A percentile compares a stretch with the other conserved stretches of the same genome.
Evolutionary conservation across 1,140 invertebrate species (phyloP).

Genomic region (Aphaenogaster floridana): DNA sequence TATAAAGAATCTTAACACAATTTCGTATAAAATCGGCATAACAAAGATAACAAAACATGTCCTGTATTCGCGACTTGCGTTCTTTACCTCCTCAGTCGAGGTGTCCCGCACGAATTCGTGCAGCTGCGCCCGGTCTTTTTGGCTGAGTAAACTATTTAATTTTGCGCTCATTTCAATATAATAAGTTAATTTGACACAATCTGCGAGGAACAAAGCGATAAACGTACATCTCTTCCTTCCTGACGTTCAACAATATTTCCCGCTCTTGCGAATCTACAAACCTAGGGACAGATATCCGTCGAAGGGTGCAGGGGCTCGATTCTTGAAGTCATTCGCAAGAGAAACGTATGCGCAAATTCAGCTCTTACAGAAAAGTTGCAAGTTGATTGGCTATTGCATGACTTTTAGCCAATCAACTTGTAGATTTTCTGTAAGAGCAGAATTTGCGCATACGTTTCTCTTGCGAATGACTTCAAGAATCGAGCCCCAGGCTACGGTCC

Average conservation of each 20-base stretch:
- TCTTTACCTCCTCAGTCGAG: constrained; percentile 29
- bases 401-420: too few species aligned
- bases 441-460: too few species aligned
- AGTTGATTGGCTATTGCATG: too few species aligned
- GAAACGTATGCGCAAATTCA: too few species aligned
- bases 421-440: too few species aligned
- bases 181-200: not conserved
- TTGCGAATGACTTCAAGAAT: too few species aligned
- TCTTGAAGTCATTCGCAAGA: too few species aligned
- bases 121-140: constrained; percentile 21
- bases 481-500: too few species aligned
- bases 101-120: constrained; percentile 10
- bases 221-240: too few species aligned
- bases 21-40: not conserved
- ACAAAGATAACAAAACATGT: not conserved
- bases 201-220: not conserved
- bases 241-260: constrained; percentile 23
- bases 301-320: too few species aligned
- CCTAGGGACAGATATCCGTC: not conserved
- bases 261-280: not conserved
- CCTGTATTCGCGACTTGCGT: not conserved
- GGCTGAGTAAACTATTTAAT: not conserved
- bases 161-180: constrained; percentile 21
- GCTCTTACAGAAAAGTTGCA: too few species aligned
- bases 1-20: constrained; percentile 3